A percentile compares a stretch with the other conserved stretches of the same genome.
These are phyloP conservation scores for Scolopax mira DNA, from an alignment of 2,113 vertebrate species.

Conservation along the genomic window DNA sequence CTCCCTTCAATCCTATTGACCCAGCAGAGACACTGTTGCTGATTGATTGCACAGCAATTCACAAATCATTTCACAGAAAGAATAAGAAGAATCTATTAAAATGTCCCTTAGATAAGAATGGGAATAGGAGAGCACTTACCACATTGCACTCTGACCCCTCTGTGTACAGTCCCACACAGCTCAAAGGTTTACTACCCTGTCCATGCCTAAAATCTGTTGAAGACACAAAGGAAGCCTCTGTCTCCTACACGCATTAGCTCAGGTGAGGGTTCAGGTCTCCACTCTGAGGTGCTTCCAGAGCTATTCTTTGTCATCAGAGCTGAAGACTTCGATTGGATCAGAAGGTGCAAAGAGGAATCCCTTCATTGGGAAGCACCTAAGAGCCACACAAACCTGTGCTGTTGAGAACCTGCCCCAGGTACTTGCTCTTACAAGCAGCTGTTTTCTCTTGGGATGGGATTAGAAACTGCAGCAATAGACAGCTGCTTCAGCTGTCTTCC, in stretches of 20 bases:
- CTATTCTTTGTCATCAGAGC: not conserved
- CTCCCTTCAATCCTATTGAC: not conserved
- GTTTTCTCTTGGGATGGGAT: not conserved
- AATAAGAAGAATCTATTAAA: not conserved
- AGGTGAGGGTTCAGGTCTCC: not conserved
- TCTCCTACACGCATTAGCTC: not conserved
- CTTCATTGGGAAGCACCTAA: not conserved
- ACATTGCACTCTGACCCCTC: not conserved
- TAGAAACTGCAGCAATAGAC: not conserved
- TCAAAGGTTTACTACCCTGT: not conserved
- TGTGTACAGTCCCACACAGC: not conserved
- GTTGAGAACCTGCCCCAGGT: not conserved
- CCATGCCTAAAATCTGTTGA: not conserved
- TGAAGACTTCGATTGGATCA: not conserved
- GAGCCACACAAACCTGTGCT: not conserved
- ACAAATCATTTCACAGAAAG: conserved; percentile 59
- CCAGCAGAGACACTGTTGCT: not conserved
- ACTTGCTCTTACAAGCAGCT: not conserved
- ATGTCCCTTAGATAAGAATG: not conserved
- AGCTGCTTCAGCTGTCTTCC: not conserved
- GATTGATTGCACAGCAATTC: conserved; percentile 57
- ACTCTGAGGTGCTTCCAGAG: not conserved
- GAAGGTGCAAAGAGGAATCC: not conserved
- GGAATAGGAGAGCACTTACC: not conserved
- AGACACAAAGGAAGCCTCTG: not conserved